Percentiles rank a stretch among this genome's conserved stretches.
Evolutionary conservation across 2,113 vertebrate genomes (phyloP).

Genomic region (Ascaphus truei): DNA sequence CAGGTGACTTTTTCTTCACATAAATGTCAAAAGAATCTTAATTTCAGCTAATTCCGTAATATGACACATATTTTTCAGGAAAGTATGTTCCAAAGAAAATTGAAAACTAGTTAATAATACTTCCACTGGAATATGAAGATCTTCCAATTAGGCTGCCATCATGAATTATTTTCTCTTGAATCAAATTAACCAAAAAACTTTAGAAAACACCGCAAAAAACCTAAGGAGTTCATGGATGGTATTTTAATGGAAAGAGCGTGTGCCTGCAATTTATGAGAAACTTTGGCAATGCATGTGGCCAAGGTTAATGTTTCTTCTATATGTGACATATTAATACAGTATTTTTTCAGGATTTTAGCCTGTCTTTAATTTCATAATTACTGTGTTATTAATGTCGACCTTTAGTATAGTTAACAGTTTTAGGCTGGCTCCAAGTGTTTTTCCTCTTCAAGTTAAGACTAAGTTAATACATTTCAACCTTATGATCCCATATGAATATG

Average conservation of each 20-base stretch:
- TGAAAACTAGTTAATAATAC: slow-evolving; percentile 63
- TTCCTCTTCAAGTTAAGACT: neutral
- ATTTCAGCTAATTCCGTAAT: slow-evolving; percentile 68
- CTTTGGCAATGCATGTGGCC: neutral
- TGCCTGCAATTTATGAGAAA: slow-evolving; percentile 24
- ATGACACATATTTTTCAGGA: slow-evolving; percentile 50
- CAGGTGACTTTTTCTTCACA: slow-evolving; percentile 54
- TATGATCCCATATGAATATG: neutral
- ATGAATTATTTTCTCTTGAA: slow-evolving; percentile 7
- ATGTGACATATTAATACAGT: slow-evolving; percentile 23
- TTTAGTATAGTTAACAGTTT: neutral
- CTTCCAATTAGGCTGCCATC: slow-evolving; percentile 48
- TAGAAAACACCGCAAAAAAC: slow-evolving; percentile 40
- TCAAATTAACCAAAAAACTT: slow-evolving; percentile 39
- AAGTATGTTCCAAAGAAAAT: slow-evolving; percentile 66
- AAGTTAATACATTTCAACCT: slow-evolving; percentile 21
- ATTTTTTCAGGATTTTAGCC: slow-evolving; percentile 22
- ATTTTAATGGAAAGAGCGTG: slow-evolving; percentile 37
- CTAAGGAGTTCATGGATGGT: slow-evolving; percentile 28
- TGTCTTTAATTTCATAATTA: slow-evolving; percentile 16
- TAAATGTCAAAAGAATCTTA: slow-evolving; percentile 66
- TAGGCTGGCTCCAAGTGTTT: slow-evolving; percentile 9
- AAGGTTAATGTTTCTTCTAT: slow-evolving; percentile 31
- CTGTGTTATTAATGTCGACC: slow-evolving; percentile 12
- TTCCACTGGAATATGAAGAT: slow-evolving; percentile 49